Evolutionary conservation across 2,797 vertebrate genomes (phyloP), one percentile per base, ranked within the genome.

Genomic region (Coilia nasus): DNA sequence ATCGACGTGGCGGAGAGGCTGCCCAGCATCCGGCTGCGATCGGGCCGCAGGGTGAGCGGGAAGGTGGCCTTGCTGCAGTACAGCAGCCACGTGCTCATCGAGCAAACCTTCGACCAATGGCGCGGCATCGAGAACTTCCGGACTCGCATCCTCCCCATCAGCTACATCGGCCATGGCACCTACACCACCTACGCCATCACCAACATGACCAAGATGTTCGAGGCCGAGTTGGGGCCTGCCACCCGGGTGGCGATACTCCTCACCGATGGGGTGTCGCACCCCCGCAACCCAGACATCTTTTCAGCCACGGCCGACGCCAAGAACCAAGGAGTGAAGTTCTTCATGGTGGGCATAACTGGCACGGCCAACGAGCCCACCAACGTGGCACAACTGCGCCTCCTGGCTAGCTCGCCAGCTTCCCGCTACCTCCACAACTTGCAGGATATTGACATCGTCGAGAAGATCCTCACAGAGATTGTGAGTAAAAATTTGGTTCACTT

Each of bases 261-360:
- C 67, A 97, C 97, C 0, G 96, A 98, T 50, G 97, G 97, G 1
- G 91, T 95, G 28, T 96, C 96, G 75, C 97, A 98, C 87, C 97
- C 97, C 2, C 96, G 97, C 91, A 98, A 98, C 88, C 97, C 97
- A n/a, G 97, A 98, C 85, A 97, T 98, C 92, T 97, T 97, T 92
- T 95, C 97, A 21, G 97, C 97, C 81, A 94, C 94, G 35, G 96
- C 97, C 71, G 95, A 97, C 71, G 97, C 97, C 88, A 98, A 97
- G 92, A 96, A 97, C 91, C 97, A 98, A 90, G 97, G 96, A 6
- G 94, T 98, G 85, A 93, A 94, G 56, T 96, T 98, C 91, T 97
- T 98, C 91, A 93, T 91, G 10, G 87, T 98, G 90, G 97, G 97
- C 89, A 97, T 98, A 92, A 97, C 97, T 19, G 93, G 93, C 21